Percentiles rank a stretch among this genome's conserved stretches.
Evolutionary conservation across 2,797 vertebrate genomes (phyloP).

Genomic region (Megaceryle alcyon): DNA sequence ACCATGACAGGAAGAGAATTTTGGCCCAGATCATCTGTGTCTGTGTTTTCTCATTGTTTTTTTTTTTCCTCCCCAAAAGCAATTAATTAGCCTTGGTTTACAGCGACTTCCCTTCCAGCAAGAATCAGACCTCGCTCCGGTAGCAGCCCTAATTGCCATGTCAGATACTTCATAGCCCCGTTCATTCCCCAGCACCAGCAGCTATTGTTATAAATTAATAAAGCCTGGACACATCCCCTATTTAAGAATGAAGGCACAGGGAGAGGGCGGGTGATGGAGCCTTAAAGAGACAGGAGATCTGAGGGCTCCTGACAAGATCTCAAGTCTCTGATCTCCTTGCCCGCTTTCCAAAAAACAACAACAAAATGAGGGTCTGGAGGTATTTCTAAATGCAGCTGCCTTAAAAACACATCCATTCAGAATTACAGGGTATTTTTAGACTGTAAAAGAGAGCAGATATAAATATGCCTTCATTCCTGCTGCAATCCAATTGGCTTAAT

Average conservation of each 20-base stretch:
- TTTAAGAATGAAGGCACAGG: slow-evolving; percentile 36
- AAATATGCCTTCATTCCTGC: slow-evolving; percentile 39
- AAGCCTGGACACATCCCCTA: background rate
- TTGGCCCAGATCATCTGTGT: background rate
- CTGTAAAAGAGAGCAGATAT: slow-evolving; percentile 34
- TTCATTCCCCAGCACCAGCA: slow-evolving; percentile 39
- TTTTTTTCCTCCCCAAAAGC: background rate
- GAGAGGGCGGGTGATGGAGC: background rate
- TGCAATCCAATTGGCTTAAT: slow-evolving; percentile 53
- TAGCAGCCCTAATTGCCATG: slow-evolving; percentile 29
- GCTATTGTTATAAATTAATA: slow-evolving; percentile 57
- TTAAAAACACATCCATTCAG: background rate
- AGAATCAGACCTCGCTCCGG: background rate
- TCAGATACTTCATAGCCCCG: slow-evolving; percentile 24
- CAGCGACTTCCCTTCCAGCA: slow-evolving; percentile 25
- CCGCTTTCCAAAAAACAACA: background rate
- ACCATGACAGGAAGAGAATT: background rate
- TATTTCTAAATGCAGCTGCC: slow-evolving; percentile 15
- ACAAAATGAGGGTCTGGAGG: background rate
- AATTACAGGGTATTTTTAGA: slow-evolving; percentile 61
- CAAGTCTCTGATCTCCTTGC: background rate
- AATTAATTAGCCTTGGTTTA: slow-evolving; percentile 31
- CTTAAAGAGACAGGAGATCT: slow-evolving; percentile 22
- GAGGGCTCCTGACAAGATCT: background rate
- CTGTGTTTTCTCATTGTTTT: accelerated